Evolutionary conservation across 2,113 vertebrate species (phyloP), one percentile per base, ranked within the genome.

Genomic region (Panthera leo): DNA sequence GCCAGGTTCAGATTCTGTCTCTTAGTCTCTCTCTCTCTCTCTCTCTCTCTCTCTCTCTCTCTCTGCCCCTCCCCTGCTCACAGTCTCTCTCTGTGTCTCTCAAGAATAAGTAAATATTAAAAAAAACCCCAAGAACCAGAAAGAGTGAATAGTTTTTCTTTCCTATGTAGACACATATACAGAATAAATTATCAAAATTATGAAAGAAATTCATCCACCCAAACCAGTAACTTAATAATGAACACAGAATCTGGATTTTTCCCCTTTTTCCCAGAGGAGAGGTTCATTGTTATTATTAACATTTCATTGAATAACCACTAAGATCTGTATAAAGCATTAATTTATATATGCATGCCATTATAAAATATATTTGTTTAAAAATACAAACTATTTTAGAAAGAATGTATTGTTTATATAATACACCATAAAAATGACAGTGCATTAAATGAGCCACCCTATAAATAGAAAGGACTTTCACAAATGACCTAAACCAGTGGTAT

Each of bases 401-500:
- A 65, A 79, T 86, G 19, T 75, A 79, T 84, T 93, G 6, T 83
- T 95, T 75, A 53, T 19, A 91, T 85, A 89, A 42, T 76, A 48
- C 16, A 36, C 31, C 78, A 78, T 93, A 85, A 55, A 95, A 91
- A 85, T 51, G 23, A 48, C 4, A 91, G 7, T 76, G 34, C 27
- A 71, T 93, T 80, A 91, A 87, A 34, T 31, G 2, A 55, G 68
- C 42, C 55, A 84, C 10, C 42, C 10, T 91, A 18, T 63, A 65
- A 76, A 71, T 36, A 93, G 42, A 71, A 94, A 93, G 55, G 27
- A 85, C 36, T 91, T 25, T 83, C 11, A 85, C 13, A 96, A 76
- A 83, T 92, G 51, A 92, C 11, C n/a, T 82, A 83, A 70, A 68
- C 42, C 29, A 87, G 63, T 87, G 94, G 73, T 91, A 95, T 87